Evolutionary conservation across 2,888 invertebrate species (phyloP), one percentile per base, ranked within the genome.

Genomic region (Drepana falcataria): DNA sequence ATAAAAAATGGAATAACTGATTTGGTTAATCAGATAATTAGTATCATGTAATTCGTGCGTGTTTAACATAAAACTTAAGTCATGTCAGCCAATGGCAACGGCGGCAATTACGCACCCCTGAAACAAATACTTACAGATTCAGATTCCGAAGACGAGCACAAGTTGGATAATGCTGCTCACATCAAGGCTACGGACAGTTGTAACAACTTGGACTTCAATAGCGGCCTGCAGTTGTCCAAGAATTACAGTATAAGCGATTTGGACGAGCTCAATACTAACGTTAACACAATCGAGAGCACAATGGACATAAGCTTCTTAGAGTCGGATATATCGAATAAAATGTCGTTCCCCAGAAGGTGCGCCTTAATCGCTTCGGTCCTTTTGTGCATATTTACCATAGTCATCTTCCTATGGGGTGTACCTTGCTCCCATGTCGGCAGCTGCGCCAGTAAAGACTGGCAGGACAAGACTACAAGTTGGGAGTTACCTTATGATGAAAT

Each of bases 91-190:
- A 89, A 86, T 84, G 89, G 87, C 57, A 87, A 79, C 68, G 85
- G 88, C 57, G 89, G 81, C 55, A 93, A 93, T 70, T 96, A 96
- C 79, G 93, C 95, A 69, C 96, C 95, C 55, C 82, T 96, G 71
- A 95, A 95, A 60, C 96, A 96, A 87, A 93, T 94, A 63, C 90
- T 96, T 67, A 93, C 95, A 55, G 96, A 96, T 81, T 95, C 95
- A 0, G 95, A 95, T 69, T 95, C 95, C 0, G 95, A 95, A 71
- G 95, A 95, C 71, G 95, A 95, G 41, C 78, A 82, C 21, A 84
- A 83, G 66, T 60, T 85, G 49, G 81, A 87, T 61, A 81, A 88
- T 83, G 83, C 73, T 48, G 68, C 68, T 58, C 78, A 79, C 53
- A 77, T 81, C 56, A 81, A 83, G 69, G 71, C 75, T 49, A 73